Evolutionary conservation across 2,113 vertebrate genomes (phyloP).

Genomic region (Muscicapa adusta): DNA sequence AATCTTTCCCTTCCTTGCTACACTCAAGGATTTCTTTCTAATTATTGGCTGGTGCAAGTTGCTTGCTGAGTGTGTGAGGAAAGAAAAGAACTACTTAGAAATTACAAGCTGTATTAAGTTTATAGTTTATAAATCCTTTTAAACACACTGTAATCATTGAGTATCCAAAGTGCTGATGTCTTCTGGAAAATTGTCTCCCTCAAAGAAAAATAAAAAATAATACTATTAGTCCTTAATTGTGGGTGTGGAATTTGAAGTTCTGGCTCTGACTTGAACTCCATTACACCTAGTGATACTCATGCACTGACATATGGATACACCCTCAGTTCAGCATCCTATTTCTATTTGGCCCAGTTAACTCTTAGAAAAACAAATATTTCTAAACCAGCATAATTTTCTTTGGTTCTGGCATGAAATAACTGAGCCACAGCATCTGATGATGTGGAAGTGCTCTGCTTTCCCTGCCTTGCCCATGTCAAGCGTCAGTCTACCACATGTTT

Average conservation of each 20-base stretch:
- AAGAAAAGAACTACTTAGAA: background rate
- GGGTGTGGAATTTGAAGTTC: constrained; percentile 19
- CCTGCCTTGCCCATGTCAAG: constrained; percentile 28
- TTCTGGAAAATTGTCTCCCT: background rate
- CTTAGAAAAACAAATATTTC: constrained; percentile 45
- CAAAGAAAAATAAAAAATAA: background rate
- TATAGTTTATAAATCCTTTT: background rate
- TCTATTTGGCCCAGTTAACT: constrained; percentile 11
- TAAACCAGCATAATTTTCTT: constrained; percentile 12
- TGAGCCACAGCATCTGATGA: background rate
- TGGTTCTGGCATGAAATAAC: constrained; percentile 40
- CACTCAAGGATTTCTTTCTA: background rate
- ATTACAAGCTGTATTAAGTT: background rate
- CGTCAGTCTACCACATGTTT: constrained; percentile 17
- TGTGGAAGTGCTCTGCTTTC: background rate
- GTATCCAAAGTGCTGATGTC: background rate
- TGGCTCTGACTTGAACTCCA: constrained; percentile 16
- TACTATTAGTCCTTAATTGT: background rate
- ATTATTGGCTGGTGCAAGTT: background rate
- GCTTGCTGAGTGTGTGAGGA: background rate
- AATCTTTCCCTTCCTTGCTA: background rate
- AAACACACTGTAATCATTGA: background rate
- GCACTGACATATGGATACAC: constrained; percentile 1
- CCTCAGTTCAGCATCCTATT: constrained; percentile 21
- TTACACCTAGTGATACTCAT: constrained; percentile 27